Evolutionary conservation across 2,888 invertebrate genomes (phyloP), one percentile per base, ranked within the genome.

Genomic region (Cylindroiulus punctatus): DNA sequence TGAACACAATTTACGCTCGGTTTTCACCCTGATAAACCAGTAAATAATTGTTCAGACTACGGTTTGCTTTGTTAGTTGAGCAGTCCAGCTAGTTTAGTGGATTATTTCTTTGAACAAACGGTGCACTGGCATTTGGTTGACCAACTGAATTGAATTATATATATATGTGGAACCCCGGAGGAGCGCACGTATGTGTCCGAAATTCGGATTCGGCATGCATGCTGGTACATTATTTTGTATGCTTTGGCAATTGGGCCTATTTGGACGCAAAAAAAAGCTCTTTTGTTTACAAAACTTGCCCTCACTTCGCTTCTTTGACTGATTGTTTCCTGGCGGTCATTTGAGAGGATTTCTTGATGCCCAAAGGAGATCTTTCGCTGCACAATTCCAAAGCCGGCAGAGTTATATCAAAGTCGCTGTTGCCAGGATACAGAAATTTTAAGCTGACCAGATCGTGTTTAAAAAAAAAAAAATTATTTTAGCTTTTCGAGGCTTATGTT

Each of bases 221-320:
- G 76, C 76, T 76, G 76, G 76, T 76, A 76, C 76, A 76, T 76
- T 30, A 76, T 76, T 76, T 76, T 76, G 76, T 76, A 76, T 76
- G 76, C 76, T 76, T 76, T 76, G 30, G 76, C 76, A 76, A 76
- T 76, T 76, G 76, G 76, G 3, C 76, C 76, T 17, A 76, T 30
- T 76, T 76, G 14, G 76, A 30, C 30, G 76, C 26, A 65, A 65
- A 76, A 52, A 44, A 76, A 76, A 76, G 26, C 30, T 76, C 76
- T 76, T 76, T 76, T 76, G 76, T 76, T 76, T 76, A 76, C 76
- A 26, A 30, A 76, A 76, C 76, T 76, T 76, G 76, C 76, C 76
- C 76, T 76, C 30, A 76, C 30, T 76, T 76, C 76, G 12, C 30
- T 76, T 76, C 30, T 30, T 76, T 76, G 76, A 76, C 76, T 76